These are phyloP conservation scores for Habroteleia sp. DNA, from an alignment of 2,888 invertebrate species.

Conservation along the genomic window DNA sequence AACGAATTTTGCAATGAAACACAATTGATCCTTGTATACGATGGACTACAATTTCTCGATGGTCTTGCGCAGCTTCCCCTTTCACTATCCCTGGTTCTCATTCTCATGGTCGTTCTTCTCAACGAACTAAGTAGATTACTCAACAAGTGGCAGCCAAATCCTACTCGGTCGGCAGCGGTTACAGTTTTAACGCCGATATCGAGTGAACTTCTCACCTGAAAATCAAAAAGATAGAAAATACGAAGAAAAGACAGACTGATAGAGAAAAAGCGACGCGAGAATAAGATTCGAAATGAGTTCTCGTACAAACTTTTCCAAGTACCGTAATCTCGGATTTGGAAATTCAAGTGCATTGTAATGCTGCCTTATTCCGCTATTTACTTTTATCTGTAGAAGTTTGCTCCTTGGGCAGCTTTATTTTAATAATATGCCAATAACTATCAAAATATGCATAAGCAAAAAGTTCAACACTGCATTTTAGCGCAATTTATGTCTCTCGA, in stretches of 20 bases:
- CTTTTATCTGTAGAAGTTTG: conserved; percentile 39
- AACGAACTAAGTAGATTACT: conserved; percentile 79
- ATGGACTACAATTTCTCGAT: conserved; percentile 42
- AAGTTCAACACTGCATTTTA: not conserved
- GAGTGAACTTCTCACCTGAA: conserved; percentile 55
- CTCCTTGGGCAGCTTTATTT: conserved; percentile 27
- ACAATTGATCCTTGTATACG: conserved; percentile 30
- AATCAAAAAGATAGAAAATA: conserved; percentile 60
- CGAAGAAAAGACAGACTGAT: conserved; percentile 22
- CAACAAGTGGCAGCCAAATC: conserved; percentile 80
- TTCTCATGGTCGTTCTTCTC: conserved; percentile 70
- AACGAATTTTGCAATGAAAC: conserved; percentile 18
- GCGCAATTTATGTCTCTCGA: conserved; percentile 1
- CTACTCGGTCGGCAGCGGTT: conserved; percentile 72
- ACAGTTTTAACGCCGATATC: conserved; percentile 70
- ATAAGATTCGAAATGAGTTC: conserved; percentile 48
- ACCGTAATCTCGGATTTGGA: conserved; percentile 53
- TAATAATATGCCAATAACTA: conserved; percentile 38
- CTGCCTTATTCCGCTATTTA: conserved; percentile 42
- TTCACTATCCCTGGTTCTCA: conserved; percentile 39
- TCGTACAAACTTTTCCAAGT: conserved; percentile 32
- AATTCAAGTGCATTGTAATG: conserved; percentile 45
- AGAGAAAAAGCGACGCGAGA: conserved; percentile 27
- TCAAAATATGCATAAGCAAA: conserved; percentile 22
- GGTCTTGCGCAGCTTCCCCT: conserved; percentile 38